Evolutionary conservation across 2,113 vertebrate species (phyloP), one percentile per base, ranked within the genome.

Genomic region (Hucho hucho): DNA sequence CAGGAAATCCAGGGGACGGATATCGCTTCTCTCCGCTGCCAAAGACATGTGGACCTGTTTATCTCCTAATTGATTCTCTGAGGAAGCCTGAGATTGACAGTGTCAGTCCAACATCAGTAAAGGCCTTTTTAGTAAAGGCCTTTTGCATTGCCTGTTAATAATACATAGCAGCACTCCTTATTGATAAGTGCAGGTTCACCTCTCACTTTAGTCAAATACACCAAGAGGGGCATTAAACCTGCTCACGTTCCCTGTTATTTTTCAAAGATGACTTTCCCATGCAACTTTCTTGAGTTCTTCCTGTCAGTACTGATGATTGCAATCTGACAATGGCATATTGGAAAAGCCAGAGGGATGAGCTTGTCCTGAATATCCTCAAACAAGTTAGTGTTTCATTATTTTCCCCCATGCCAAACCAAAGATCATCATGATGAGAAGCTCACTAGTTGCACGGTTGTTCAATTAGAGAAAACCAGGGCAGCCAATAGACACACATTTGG

Each of bases 61-160:
- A 92, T 93, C 92, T 94, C 86, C 89, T 94, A 96, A 95, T 94
- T 95, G 90, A 94, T 92, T 95, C 93, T 95, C 94, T 83, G 86
- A 94, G 92, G 92, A 94, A 91, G 85, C 83, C 89, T 49, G 78
- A 83, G 91, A 92, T 90, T 86, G 93, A 92, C 85, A 90, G 84
- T 83, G 81, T 91, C 87, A 90, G 87, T 89, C 77, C 88, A 83
- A 81, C 88, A 85, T 81, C 64, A 84, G 87, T 90, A 91, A 92
- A 88, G 88, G 84, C 86, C 89, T 86, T 89, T 91, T 91, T 85
- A 89, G 83, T 84, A 87, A 85, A 86, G 87, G 81, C 79, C 84
- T 81, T 66, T 77, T 73, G 53, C 76, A 75, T 85, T 82, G 86
- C 78, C 87, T 87, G 89, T 92, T 92, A 92, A 93, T 93, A 92